Base-by-base conservation (phyloP, 1,140 invertebrate species). In the Zaprionus vittiger region DNA sequence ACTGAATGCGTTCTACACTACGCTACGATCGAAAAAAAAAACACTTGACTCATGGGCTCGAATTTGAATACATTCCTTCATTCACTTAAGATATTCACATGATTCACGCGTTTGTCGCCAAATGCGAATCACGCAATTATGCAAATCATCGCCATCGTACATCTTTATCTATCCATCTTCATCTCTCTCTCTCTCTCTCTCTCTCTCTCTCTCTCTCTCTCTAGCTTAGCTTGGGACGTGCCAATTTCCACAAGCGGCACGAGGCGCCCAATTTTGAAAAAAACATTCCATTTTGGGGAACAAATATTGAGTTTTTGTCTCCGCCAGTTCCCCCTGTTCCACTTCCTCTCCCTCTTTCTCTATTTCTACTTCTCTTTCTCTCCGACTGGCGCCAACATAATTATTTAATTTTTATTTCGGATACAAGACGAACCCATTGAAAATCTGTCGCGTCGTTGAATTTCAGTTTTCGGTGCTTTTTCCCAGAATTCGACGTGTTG, bases 81-180 rank as follows among this genome's bases (percentile, higher is more conserved):
- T 77, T 67, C 59, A 63, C 26, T 59, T 24, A 24, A 20, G 20
- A 41, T 67, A 31, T 54, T 59, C 62, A 57, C 17, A 65, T 65
- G 83, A 87, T 89, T 87, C 83, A 85, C 65, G 37, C 63, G 34
- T 73, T 71, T 71, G 76, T 72, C 49, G 74, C 78, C 56, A 87
- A 52, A 52, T 87, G 80, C 83, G 71, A 87, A 87, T 87, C 83
- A 87, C 83, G 84, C 78, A 87, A 87, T 83, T 87, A 87, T 89
- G 85, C 84, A 89, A 89, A 84, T 89, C 66, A 87, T 70, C 38
- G 64, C 37, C 64, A 65, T 37, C 15, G 31, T 34, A 34, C 60
- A 81, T 85, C 77, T 68, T 55, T 70, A 72, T 77, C 64, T 28
- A 15, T 26, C 38, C 56, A 80, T 87, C 79, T 77, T 61, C 71